A percentile compares a stretch with the other conserved stretches of the same genome.
Conservation (phyloP, 2,113 vertebrate species). For the Butastur rufipennis region DNA sequence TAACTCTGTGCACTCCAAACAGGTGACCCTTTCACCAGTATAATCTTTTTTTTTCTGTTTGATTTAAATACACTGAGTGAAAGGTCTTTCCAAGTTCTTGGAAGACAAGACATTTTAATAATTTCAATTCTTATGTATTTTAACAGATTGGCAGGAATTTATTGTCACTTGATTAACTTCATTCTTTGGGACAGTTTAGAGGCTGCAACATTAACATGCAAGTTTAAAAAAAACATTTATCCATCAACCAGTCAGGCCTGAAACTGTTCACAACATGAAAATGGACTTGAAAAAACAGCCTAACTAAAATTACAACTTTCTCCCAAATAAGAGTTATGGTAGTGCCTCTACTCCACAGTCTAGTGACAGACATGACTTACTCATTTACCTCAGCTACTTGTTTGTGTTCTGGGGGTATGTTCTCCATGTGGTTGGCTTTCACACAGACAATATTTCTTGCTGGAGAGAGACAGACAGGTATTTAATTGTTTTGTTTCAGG, state of each 20-base stretch:
- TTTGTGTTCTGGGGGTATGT: slow-evolving; percentile 81
- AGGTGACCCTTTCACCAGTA: neutral
- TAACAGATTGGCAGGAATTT: neutral
- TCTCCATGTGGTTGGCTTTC: slow-evolving; percentile 73
- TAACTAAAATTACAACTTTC: neutral
- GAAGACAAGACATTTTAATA: neutral
- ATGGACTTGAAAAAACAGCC: neutral
- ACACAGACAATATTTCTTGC: slow-evolving; percentile 79
- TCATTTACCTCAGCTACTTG: slow-evolving; percentile 74
- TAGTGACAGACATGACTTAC: neutral
- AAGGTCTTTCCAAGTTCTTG: neutral
- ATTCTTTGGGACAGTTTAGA: neutral
- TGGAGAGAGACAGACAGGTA: neutral
- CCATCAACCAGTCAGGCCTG: neutral
- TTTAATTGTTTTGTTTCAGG: neutral
- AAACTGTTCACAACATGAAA: neutral
- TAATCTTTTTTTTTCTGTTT: neutral
- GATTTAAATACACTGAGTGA: neutral
- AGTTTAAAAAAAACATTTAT: neutral
- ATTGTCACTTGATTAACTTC: neutral
- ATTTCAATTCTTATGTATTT: neutral
- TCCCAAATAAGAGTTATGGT: neutral
- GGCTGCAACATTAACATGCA: neutral
- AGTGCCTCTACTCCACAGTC: neutral
- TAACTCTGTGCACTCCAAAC: neutral